Percentiles rank a stretch among this genome's conserved stretches.
Evolutionary conservation across 2,888 invertebrate species (phyloP).

Genomic region (Melieria omissa): DNA sequence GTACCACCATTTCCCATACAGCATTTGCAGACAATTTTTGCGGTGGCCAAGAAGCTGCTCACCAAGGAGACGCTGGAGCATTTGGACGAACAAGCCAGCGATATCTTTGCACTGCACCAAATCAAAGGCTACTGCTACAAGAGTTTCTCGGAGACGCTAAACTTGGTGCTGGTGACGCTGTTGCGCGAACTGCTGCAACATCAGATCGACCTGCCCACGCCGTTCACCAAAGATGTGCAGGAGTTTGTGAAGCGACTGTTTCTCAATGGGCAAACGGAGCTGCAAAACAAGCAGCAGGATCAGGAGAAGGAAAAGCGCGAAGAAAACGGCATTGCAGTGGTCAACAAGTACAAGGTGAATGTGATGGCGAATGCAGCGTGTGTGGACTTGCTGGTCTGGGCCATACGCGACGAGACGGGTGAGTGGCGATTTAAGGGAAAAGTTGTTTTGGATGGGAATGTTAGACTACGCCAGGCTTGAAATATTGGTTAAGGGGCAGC

Average conservation of each 20-base stretch:
- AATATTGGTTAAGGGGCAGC: too few species aligned
- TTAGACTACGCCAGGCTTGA: too few species aligned
- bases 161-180: slow-evolving; percentile 91
- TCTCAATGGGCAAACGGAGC: slow-evolving; percentile 90
- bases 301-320: slow-evolving; percentile 86
- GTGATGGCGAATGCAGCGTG: slow-evolving; percentile 98
- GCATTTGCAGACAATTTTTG: slow-evolving; percentile 82
- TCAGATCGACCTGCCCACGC: slow-evolving; percentile 87
- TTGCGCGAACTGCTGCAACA: slow-evolving; percentile 90
- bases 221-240: slow-evolving; percentile 93
- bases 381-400: slow-evolving; percentile 97
- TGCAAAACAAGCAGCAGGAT: slow-evolving; percentile 87
- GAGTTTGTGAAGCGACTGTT: slow-evolving; percentile 91
- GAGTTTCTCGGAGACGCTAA: slow-evolving; percentile 94
- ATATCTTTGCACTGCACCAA: slow-evolving; percentile 79
- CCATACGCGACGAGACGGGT: slow-evolving; percentile 97
- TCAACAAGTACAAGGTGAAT: slow-evolving; percentile 92
- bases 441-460: too few species aligned
- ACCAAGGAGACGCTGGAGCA: slow-evolving; percentile 84
- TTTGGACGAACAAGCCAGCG: slow-evolving; percentile 85
- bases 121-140: slow-evolving; percentile 90
- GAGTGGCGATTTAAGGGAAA: background rate
- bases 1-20: slow-evolving; percentile 69
- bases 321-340: slow-evolving; percentile 76
- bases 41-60: slow-evolving; percentile 84